Base-by-base conservation (phyloP, 2,888 invertebrate species). In the Oscheius sp. region DNA sequence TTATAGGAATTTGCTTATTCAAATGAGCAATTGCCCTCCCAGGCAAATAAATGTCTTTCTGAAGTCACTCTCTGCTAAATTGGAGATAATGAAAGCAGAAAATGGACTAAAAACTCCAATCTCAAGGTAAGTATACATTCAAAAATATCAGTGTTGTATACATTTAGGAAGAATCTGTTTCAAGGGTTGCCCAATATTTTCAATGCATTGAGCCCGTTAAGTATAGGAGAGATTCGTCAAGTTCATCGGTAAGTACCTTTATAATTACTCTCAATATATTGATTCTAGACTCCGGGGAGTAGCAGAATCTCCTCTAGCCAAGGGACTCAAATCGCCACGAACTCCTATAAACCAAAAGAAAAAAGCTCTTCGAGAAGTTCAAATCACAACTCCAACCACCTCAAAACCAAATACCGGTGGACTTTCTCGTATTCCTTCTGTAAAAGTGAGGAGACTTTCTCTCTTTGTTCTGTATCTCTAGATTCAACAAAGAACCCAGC, bases 1-100 rank as follows among this genome's bases (percentile, higher is more conserved):
- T 69, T 71, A 37, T 23, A 80, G 75, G 50, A 64, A 69, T 6
- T 23, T 82, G 29, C 65, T 74, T 20, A 45, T 82, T 17, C 75
- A 76, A 57, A 42, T 82, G 48, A 76, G 71, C 6, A 81, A 82
- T 55, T 79, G 79, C 55, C 72, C 81, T 2, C 80, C 82, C 1
- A 66, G 77, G 25, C 70, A 74, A 27, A 58, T 82, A 46, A 80
- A 79, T 42, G 74, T 82, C 5, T 81, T 82, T 55, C 65, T 81
- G 63, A 81, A 80, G 57, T 77, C 80, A 0, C 71, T 82, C 0
- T 75, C 78, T 10, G 82, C 81, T 8, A 82, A 82, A 53, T 33
- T 82, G 20, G 72, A 78, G 42, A 66, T 82, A 12, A 73, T 80
- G 76, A 71, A 69, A 50, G 66, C 67, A 31, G 78, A 80, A 17